phyloP scores from a whole-genome alignment of 37 sponge, comb jelly and placozoan genomes.

The Axinella damicornis region DNA sequence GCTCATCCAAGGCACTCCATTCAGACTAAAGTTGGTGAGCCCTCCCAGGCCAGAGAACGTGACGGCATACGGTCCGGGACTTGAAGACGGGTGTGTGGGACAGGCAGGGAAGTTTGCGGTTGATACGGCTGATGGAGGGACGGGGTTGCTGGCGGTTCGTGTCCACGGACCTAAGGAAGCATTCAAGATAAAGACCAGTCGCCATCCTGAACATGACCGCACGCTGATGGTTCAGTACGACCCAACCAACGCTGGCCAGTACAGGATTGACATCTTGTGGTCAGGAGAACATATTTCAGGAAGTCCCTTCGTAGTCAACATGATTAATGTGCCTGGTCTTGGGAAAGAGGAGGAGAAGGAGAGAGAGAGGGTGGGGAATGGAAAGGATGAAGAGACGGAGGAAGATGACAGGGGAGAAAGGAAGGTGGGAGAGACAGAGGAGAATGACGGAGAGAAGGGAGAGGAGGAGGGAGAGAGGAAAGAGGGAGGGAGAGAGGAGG shows the following conservation, averaged over 20 bases:
- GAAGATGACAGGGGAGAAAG: too few relatives aligned
- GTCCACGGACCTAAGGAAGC: slow-evolving; percentile 67
- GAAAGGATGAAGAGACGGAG: too few relatives aligned
- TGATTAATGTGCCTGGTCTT: background rate
- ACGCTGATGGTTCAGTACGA: slow-evolving; percentile 59
- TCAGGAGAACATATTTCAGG: slow-evolving; percentile 71
- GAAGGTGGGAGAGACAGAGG: too few relatives aligned
- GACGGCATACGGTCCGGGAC: slow-evolving; percentile 30
- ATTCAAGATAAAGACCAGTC: slow-evolving; percentile 67
- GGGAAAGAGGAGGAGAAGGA: too few relatives aligned
- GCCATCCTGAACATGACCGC: slow-evolving; percentile 49
- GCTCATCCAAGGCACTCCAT: slow-evolving; percentile 73
- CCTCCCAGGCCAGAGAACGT: slow-evolving; percentile 76
- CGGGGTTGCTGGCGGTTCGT: slow-evolving; percentile 60
- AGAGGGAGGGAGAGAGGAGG: too few relatives aligned
- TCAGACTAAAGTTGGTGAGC: slow-evolving; percentile 42
- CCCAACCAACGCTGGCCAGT: slow-evolving; percentile 54
- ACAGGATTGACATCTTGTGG: slow-evolving; percentile 70
- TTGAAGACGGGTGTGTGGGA: slow-evolving; percentile 43
- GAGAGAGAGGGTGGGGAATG: too few relatives aligned
- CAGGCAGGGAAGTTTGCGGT: slow-evolving; percentile 53
- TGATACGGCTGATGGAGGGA: slow-evolving; percentile 68
- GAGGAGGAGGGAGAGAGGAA: too few relatives aligned
- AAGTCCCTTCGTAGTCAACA: slow-evolving; percentile 63
- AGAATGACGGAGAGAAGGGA: too few relatives aligned